Evolutionary conservation across 2,888 invertebrate species (phyloP), one percentile per base, ranked within the genome.

Genomic region (Epistrophe grossulariae): DNA sequence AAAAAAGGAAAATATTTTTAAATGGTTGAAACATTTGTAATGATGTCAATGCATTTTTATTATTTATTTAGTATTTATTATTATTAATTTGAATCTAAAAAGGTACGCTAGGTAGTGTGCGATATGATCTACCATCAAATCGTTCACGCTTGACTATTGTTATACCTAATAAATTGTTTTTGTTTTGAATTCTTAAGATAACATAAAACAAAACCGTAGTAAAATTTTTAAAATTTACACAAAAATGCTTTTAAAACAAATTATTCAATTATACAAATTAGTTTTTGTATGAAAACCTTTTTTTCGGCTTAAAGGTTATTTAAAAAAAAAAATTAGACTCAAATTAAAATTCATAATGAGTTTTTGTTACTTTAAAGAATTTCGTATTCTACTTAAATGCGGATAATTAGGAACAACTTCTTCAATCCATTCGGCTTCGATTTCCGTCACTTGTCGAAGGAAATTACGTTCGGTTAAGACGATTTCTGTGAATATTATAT

Each of bases 401-500:
- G 90, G 89, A 87, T 90, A 90, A 62, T 94, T 93, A 38, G 94
- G 94, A 55, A 93, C 93, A 66, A 94, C 92, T 90, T 96, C 95
- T 70, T 93, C 94, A 82, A 98, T 93, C 98, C 98, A 98, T 38
- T 96, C 95, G 11, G 95, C 94, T 91, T 97, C 96, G 64, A 98
- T 95, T 48, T 95, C 95, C 11, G 97, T 96, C 55, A 97, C 93
- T 81, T 95, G 95, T 89, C 97, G 94, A 91, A 99, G 95, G 93
- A 97, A 98, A 88, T 96, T 95, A 89, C 96, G 96, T 79, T 94
- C 95, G 0, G 98, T 98, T 90, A 96, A 95, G n/a, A 98, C 95
- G 60, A 99, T 94, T 93, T 99, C 98, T 0, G 96, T 96, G 93
- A 96, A 99, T 70, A 97, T 91, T 0, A 99, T 94, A 83, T 96